These are phyloP conservation scores for Colletes latitarsis DNA, from an alignment of 1,140 invertebrate species.

Conservation along the genomic window DNA sequence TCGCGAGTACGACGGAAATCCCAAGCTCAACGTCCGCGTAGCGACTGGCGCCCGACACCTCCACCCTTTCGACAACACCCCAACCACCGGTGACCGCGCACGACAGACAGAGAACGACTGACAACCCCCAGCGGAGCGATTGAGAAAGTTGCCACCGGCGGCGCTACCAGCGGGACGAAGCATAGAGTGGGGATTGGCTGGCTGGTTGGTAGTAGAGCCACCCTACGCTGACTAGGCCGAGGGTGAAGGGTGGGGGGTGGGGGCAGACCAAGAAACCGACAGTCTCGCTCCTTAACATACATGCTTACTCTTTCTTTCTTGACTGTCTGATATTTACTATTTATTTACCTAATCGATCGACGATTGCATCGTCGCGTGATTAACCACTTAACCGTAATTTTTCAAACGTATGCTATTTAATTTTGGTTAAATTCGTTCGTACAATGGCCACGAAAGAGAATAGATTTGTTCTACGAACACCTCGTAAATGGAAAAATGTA, in stretches of 20 bases:
- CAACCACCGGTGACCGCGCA: constrained; percentile 37
- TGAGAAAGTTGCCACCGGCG: constrained; percentile 49
- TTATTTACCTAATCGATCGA: not conserved
- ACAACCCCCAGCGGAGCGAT: constrained; percentile 25
- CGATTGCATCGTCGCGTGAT: no score
- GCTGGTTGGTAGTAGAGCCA: constrained; percentile 44
- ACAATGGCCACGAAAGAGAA: no score
- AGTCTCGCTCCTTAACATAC: not conserved
- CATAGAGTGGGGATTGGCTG: constrained; percentile 55
- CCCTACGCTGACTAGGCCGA: constrained; percentile 28
- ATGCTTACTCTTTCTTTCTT: not conserved
- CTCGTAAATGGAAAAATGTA: no score
- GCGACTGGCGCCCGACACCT: constrained; percentile 70
- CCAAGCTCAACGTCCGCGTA: constrained; percentile 64
- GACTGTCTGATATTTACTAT: not conserved
- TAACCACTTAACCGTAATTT: no score
- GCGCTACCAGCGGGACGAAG: constrained; percentile 47
- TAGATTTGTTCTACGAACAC: no score
- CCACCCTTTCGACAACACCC: constrained; percentile 71
- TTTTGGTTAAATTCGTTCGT: no score
- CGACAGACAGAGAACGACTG: constrained; percentile 43
- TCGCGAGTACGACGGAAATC: constrained; percentile 44
- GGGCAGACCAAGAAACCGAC: not conserved
- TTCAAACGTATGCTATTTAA: no score
- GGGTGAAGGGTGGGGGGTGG: not conserved